These are phyloP conservation scores for Oncorhynchus kisutch DNA, from an alignment of 2,113 vertebrate genomes.

Conservation along the genomic window DNA sequence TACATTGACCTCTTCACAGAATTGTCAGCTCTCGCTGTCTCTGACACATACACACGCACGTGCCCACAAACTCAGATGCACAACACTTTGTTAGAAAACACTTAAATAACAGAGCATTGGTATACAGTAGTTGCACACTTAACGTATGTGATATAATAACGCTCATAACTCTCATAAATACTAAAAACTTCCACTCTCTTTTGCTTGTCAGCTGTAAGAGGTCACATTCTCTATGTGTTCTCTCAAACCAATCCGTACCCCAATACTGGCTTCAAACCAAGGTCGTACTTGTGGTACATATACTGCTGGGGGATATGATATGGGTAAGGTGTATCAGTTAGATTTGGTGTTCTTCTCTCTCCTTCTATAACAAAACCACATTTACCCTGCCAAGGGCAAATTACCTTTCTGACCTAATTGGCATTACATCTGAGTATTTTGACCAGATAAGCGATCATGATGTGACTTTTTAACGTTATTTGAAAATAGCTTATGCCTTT, in stretches of 20 bases:
- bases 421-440: constrained; percentile 46
- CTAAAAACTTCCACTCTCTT: background rate
- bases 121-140: background rate
- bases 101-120: background rate
- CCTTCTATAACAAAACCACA: constrained; percentile 35
- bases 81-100: constrained; percentile 5
- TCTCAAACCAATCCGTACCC: background rate
- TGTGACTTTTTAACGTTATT: constrained; percentile 46
- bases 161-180: background rate
- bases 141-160: background rate
- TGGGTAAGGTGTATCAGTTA: background rate
- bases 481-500: constrained; percentile 53
- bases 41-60: constrained; percentile 5
- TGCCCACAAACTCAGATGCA: background rate
- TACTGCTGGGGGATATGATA: background rate
- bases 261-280: background rate
- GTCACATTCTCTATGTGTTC: background rate
- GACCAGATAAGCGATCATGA: constrained; percentile 50
- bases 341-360: constrained; percentile 41
- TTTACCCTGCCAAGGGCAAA: constrained; percentile 52
- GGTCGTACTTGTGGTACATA: background rate
- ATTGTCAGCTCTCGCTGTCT: constrained; percentile 24
- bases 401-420: constrained; percentile 37
- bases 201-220: background rate
- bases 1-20: constrained; percentile 52